Evolutionary conservation across 2,888 invertebrate genomes (phyloP).

Genomic region (Mycalesis mineus): DNA sequence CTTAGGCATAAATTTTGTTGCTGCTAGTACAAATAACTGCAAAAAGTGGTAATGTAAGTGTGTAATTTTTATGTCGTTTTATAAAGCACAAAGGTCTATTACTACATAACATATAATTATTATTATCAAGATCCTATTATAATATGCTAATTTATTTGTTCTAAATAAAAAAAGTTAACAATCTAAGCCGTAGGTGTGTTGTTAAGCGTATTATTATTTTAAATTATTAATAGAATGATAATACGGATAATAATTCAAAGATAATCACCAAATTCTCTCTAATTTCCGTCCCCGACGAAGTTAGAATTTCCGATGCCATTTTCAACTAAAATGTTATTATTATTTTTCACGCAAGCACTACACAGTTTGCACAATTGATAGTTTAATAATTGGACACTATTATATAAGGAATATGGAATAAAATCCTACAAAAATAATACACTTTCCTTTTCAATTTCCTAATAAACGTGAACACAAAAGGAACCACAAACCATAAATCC

Average conservation of each 20-base stretch:
- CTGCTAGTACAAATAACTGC: too few relatives aligned
- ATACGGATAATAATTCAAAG: constrained; percentile 1
- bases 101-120: not conserved
- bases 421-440: not conserved
- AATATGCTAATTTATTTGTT: not conserved
- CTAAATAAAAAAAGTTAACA: not conserved
- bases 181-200: not conserved
- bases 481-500: too few relatives aligned
- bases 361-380: not conserved
- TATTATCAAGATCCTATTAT: too few relatives aligned
- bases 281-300: constrained; percentile 51
- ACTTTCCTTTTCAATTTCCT: not conserved
- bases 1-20: too few relatives aligned
- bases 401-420: not conserved
- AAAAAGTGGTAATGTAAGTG: too few relatives aligned
- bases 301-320: constrained; percentile 60
- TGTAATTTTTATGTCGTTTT: not conserved
- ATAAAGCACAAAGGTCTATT: not conserved
- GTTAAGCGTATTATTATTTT: too few relatives aligned
- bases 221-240: not conserved
- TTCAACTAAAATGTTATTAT: constrained; percentile 8
- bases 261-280: constrained; percentile 68
- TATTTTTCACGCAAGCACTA: not conserved
- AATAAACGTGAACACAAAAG: too few relatives aligned
- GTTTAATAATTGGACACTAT: not conserved